Percentiles rank a stretch among this genome's conserved stretches.
These are phyloP conservation scores for Micromussa lordhowensis DNA, from an alignment of 92 coral and sea anemone species.

Conservation along the genomic window DNA sequence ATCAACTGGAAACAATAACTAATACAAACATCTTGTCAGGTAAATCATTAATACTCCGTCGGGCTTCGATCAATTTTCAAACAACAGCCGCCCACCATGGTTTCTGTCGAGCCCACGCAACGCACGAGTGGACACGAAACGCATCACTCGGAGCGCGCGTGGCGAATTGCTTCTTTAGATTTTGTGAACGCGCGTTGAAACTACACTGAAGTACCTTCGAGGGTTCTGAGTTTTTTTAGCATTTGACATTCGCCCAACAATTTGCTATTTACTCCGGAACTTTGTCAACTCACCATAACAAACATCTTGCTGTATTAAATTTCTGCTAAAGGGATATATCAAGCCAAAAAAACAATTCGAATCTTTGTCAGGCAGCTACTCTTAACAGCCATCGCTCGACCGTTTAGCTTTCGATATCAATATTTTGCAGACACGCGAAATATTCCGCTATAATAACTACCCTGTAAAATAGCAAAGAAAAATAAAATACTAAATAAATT, in stretches of 20 bases:
- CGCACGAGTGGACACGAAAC: not conserved
- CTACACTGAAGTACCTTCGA: constrained; percentile 38
- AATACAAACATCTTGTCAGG: constrained; percentile 51
- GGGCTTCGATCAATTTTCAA: constrained; percentile 46
- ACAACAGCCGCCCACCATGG: constrained; percentile 42
- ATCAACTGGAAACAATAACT: constrained; percentile 33
- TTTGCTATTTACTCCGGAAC: constrained; percentile 31
- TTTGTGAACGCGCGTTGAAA: constrained; percentile 24
- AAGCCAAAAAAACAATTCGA: not conserved
- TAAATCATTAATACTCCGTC: constrained; percentile 31
- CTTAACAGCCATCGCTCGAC: not conserved
- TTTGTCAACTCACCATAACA: not conserved
- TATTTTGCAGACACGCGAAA: not conserved
- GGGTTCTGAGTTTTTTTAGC: not conserved
- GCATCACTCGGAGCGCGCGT: not conserved
- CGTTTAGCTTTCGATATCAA: not conserved
- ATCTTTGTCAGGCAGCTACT: not conserved
- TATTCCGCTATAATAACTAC: not conserved
- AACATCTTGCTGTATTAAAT: not conserved
- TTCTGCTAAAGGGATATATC: not conserved
- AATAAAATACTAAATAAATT: not conserved
- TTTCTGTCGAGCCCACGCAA: not conserved
- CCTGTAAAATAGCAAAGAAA: not conserved
- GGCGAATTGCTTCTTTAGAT: not conserved
- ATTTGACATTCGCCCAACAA: not conserved